Conservation (phyloP, 2,797 vertebrate genomes). For the Aplochiton taeniatus region DNA sequence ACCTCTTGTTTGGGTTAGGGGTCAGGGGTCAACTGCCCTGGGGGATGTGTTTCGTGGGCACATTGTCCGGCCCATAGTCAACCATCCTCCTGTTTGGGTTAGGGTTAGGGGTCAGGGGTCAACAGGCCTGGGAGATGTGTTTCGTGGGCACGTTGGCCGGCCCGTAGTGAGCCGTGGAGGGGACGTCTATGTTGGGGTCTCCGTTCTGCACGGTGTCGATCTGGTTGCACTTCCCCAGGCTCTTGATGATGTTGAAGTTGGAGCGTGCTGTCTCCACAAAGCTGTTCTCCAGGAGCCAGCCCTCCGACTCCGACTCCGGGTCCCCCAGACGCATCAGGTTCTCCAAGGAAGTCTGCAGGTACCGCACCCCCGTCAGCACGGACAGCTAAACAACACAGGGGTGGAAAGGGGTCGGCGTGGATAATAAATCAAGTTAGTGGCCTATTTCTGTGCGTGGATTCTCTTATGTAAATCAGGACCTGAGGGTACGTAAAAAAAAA, state of each 20-base stretch:
- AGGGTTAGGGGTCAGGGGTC: constrained; percentile 25
- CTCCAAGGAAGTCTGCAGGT: constrained; percentile 90
- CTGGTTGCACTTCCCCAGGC: constrained; percentile 84
- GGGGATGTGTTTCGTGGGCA: too few relatives aligned
- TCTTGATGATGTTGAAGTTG: constrained; percentile 88
- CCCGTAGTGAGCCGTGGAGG: constrained; percentile 77
- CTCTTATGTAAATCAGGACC: too few relatives aligned
- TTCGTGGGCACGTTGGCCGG: constrained; percentile 76
- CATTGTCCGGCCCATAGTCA: too few relatives aligned
- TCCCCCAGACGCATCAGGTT: constrained; percentile 84
- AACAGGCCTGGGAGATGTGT: constrained; percentile 54
- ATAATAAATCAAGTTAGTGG: too few relatives aligned
- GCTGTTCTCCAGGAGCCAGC: constrained; percentile 89
- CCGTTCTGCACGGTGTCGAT: constrained; percentile 76
- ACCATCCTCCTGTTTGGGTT: constrained; percentile 7
- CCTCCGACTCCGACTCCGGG: constrained; percentile 83
- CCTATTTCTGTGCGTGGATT: too few relatives aligned
- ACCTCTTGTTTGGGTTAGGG: too few relatives aligned
- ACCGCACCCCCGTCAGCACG: constrained; percentile 87
- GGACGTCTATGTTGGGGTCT: constrained; percentile 83
- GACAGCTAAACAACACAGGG: constrained; percentile 74
- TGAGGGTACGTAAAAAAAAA: too few relatives aligned
- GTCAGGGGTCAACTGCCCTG: too few relatives aligned
- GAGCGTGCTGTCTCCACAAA: constrained; percentile 86
- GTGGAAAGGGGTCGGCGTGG: too few relatives aligned